phyloP scores from a whole-genome alignment of 2,888 invertebrate species.

The Morpho deidamia region DNA sequence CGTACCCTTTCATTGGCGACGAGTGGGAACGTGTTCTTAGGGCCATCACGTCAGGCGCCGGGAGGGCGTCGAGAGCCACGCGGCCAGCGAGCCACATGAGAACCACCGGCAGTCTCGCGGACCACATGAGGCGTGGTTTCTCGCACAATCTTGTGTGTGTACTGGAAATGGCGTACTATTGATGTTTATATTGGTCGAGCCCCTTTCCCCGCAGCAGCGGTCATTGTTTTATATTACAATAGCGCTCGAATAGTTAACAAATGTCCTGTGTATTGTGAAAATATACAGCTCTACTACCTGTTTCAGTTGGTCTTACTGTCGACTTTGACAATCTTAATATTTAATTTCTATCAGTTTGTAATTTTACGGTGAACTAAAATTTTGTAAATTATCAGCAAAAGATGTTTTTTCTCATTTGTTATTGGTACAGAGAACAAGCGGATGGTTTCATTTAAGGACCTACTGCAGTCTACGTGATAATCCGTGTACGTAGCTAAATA shows the following conservation, averaged over 20 bases:
- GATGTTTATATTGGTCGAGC: conserved; percentile 60
- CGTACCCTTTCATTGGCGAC: conserved; percentile 33
- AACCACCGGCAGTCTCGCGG: conserved; percentile 36
- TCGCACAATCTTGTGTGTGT: conserved; percentile 25
- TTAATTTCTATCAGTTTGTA: no score
- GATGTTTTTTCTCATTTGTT: no score
- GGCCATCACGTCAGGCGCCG: conserved; percentile 37
- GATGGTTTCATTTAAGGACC: no score
- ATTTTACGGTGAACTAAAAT: no score
- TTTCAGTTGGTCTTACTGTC: no score
- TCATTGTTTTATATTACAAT: conserved; percentile 58
- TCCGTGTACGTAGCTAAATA: no score
- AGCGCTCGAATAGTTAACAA: conserved; percentile 48
- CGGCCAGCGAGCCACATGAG: conserved; percentile 40
- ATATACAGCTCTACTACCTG: no score
- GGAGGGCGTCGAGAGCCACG: conserved; percentile 35
- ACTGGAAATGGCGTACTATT: conserved; percentile 51
- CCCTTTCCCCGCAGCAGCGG: conserved; percentile 37
- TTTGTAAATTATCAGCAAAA: no score
- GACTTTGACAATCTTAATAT: no score
- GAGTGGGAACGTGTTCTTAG: conserved; percentile 38
- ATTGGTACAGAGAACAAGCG: no score
- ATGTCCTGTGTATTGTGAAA: conserved; percentile 38
- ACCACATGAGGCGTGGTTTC: conserved; percentile 39
- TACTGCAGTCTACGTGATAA: no score